Conservation (phyloP, 1,140 invertebrate species). For the Teleogryllus occipitalis region DNA sequence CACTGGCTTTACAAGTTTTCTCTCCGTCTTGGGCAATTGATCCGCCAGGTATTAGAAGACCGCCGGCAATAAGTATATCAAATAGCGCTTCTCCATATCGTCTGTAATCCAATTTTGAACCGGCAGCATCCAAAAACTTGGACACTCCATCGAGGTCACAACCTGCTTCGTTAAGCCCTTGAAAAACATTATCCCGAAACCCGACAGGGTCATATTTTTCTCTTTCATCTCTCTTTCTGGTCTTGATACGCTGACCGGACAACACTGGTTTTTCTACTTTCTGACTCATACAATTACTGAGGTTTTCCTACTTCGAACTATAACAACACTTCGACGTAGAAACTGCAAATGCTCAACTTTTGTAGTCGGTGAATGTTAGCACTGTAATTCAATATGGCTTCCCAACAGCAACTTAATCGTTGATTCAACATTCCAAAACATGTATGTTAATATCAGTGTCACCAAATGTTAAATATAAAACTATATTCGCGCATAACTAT, state of each 20-base stretch:
- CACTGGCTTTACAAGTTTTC: conserved; percentile 70
- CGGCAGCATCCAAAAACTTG: conserved; percentile 87
- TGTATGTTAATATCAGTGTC: too few relatives aligned
- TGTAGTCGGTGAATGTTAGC: too few relatives aligned
- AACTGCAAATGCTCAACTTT: too few relatives aligned
- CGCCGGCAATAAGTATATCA: conserved; percentile 95
- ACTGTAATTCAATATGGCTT: too few relatives aligned
- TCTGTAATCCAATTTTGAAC: conserved; percentile 92
- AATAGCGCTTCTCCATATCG: conserved; percentile 95
- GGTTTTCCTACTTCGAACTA: not conserved
- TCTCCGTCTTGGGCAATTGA: conserved; percentile 83
- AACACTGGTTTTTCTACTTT: conserved; percentile 99
- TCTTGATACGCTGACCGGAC: conserved; percentile 99
- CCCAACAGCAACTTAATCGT: too few relatives aligned
- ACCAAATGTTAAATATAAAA: too few relatives aligned
- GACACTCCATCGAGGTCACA: conserved; percentile 85
- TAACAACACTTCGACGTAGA: not conserved
- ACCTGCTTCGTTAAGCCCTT: conserved; percentile 84
- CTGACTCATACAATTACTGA: conserved; percentile 98
- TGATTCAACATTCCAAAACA: too few relatives aligned
- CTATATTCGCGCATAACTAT: too few relatives aligned
- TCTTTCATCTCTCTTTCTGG: conserved; percentile 99
- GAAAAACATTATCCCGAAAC: conserved; percentile 91
- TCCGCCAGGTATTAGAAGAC: conserved; percentile 74
- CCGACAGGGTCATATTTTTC: conserved; percentile 97